Evolutionary conservation across 1,140 invertebrate species (phyloP), one percentile per base, ranked within the genome.

Genomic region (Aporrectodea caliginosa): DNA sequence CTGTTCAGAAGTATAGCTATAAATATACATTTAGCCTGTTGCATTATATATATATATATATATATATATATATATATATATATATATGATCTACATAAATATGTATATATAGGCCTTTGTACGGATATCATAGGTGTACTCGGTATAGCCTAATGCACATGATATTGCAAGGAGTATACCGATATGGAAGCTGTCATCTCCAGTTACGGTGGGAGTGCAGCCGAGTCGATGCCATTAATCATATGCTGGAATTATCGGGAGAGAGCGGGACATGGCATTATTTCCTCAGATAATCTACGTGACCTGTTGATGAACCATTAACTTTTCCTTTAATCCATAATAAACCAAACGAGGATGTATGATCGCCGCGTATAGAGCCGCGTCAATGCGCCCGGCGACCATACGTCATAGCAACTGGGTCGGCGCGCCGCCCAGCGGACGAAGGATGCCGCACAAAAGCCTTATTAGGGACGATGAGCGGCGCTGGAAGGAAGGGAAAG

Each of bases 291-390:
- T 58, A 58, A 58, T 6, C 43, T 58, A 58, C 43, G 43, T 58
- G 43, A 58, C 43, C 43, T 58, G 43, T 58, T 58, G 43, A 58
- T 58, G 43, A 58, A 22, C 43, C 43, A 58, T 58, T 58, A 58
- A 58, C 43, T 58, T 58, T 58, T 58, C 43, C 43, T 58, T 58
- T 58, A 58, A 58, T 58, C 43, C 43, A 58, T 58, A 58, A 58
- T 58, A 58, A 58, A 58, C 43, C 22, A 58, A 58, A 58, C 43
- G 43, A 58, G 43, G 43, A 58, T 58, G 43, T 58, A 58, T 58
- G 43, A 58, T 58, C 43, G 22, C 43, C 6, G 43, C 6, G 43
- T 6, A 22, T n/a, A 22, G 43, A 6, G 6, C 43, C 6, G 43
- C 6, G 43, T 58, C 43, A 58, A 58, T 58, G 43, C 43, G 43